Evolutionary conservation across 1,140 invertebrate species (phyloP), one percentile per base, ranked within the genome.

Genomic region (Cydia fagiglandana): DNA sequence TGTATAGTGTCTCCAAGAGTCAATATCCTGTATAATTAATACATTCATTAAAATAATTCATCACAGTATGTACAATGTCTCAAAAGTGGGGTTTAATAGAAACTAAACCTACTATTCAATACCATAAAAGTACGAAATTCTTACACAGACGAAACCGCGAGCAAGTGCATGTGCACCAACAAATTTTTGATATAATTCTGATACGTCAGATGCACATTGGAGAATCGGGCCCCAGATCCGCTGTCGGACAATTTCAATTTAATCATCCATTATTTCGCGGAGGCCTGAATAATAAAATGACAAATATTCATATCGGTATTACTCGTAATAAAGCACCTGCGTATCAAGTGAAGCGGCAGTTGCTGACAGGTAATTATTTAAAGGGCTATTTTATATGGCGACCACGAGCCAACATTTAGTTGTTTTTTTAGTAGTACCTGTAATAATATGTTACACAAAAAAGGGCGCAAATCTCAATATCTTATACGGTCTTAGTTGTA

Each of bases 161-260:
- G 9, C 38, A 10, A 41, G 38, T 41, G 38, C 38, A 41, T 41
- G 4, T 56, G 15, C n/a, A 56, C 15, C 53, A n/a, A 56, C 20
- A 17, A 6, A 17, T 9, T 56, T 56, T 56, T 1, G 12, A 56
- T 17, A 56, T 56, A 12, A 41, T 41, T 41, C 38, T 41, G 1
- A 41, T 41, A 41, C 38, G 9, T 41, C 38, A 41, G 38, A 15
- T 50, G 47, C 47, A 50, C n/a, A 56, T 17, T 17, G n/a, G 53
- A n/a, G 53, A 56, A 56, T 56, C 15, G 4, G n/a, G n/a, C n/a
- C 53, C 53, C 53, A 7, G 53, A 17, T 56, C 7, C 38, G 7
- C 47, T 56, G 53, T n/a, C n/a, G 53, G n/a, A 56, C 53, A 56
- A 56, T 56, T 56, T 56, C n/a, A 56, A 56, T 24, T 61, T 61